Evolutionary conservation across 2,888 invertebrate genomes (phyloP), one percentile per base, ranked within the genome.

Genomic region (Parnassius orleans): DNA sequence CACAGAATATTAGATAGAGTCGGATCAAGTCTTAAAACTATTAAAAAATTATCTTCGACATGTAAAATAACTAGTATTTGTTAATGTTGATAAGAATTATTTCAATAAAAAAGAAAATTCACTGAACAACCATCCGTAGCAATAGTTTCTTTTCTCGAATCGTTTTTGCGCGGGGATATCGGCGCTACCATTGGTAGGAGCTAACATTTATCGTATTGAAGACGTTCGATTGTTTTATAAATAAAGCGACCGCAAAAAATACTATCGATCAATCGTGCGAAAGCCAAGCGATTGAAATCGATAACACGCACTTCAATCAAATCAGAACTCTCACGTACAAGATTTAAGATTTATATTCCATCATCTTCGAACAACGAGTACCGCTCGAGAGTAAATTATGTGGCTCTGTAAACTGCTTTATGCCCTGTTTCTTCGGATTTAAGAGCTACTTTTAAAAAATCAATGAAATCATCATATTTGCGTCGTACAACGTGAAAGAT

Each of bases 261-360:
- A 87, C 90, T 89, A 91, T 88, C 90, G 87, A 91, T 91, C 91
- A 91, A 91, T 90, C 90, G 90, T 87, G 90, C 90, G 90, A 90
- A 90, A 87, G 85, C 81, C 88, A 81, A 78, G 79, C 80, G 89
- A 90, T 89, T 83, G 72, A 71, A 69, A 71, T 75, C 76, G 88
- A 89, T 88, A 87, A 79, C 76, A 67, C 69, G 58, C 42, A 53
- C 53, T 57, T 19, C 71, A 66, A 43, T 64, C 70, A 62, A 78
- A 75, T 74, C 58, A 66, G 65, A 68, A 75, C 79, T 72, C 69
- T 78, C 69, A 61, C 44, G 11, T 44, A 19, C 63, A 69, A 69
- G 61, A 60, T 65, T 72, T 76, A 78, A 77, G 76, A 72, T 72
- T 66, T 68, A 71, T 65, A 73, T 72, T 73, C 61, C 68, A 65